These are phyloP conservation scores for Helogale parvula DNA, from an alignment of 2,113 vertebrate species.

Conservation along the genomic window DNA sequence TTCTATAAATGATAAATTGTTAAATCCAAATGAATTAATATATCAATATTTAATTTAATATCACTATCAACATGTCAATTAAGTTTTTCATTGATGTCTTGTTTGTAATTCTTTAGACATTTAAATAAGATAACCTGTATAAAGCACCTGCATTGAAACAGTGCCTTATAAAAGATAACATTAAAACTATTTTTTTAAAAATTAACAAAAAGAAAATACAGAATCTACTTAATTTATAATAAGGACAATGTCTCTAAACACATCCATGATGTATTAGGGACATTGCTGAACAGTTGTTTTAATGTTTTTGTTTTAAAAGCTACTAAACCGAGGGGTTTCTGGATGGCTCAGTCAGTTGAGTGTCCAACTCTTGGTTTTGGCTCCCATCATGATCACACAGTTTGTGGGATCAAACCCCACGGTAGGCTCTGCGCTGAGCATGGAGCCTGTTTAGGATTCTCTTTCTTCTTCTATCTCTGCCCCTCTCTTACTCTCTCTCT, in stretches of 20 bases:
- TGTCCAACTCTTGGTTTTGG: too few relatives aligned
- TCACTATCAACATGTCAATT: neutral
- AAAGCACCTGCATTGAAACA: neutral
- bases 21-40: constrained; percentile 16
- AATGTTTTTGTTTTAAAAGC: neutral
- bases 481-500: too few relatives aligned
- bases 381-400: too few relatives aligned
- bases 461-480: too few relatives aligned
- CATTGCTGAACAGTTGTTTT: neutral
- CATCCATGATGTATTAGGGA: neutral
- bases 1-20: neutral
- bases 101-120: constrained; percentile 12
- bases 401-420: too few relatives aligned
- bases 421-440: too few relatives aligned
- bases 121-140: neutral
- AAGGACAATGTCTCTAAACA: neutral
- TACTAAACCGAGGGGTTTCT: neutral
- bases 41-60: neutral
- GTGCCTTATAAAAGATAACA: neutral
- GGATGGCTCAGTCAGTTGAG: too few relatives aligned
- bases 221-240: neutral
- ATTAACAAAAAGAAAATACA: neutral
- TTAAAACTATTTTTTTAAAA: neutral
- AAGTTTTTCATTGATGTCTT: neutral
- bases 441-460: too few relatives aligned